These are phyloP conservation scores for Tor tambroides DNA, from an alignment of 2,113 vertebrate species.

Conservation along the genomic window DNA sequence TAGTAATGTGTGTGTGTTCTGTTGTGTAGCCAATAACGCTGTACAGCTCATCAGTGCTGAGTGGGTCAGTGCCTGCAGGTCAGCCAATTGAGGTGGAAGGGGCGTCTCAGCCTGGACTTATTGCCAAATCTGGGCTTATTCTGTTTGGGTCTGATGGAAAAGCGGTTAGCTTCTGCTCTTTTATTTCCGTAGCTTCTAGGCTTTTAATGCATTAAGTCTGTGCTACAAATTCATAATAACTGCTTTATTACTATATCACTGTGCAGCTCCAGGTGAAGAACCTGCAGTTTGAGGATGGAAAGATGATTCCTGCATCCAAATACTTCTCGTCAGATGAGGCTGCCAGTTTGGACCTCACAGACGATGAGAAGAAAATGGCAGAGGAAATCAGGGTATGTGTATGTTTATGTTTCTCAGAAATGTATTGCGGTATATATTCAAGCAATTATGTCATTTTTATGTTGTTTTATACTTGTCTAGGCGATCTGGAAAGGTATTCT, in stretches of 20 bases:
- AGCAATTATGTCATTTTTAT: neutral
- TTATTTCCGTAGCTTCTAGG: conserved; percentile 61
- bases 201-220: conserved; percentile 5
- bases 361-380: conserved; percentile 77
- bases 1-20: conserved; percentile 22
- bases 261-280: conserved; percentile 83
- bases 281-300: conserved; percentile 85
- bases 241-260: neutral
- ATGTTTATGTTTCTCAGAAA: neutral
- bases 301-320: conserved; percentile 83
- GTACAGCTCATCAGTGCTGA: conserved; percentile 79
- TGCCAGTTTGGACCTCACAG: conserved; percentile 76
- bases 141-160: conserved; percentile 83
- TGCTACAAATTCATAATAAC: neutral
- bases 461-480: conserved; percentile 63
- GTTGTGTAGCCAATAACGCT: conserved; percentile 80
- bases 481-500: conserved; percentile 84
- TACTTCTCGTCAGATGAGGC: conserved; percentile 77
- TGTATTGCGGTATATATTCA: neutral
- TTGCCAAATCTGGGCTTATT: conserved; percentile 80
- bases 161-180: conserved; percentile 74
- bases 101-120: conserved; percentile 75
- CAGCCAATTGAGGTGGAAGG: conserved; percentile 78
- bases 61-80: conserved; percentile 66
- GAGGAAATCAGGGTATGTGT: conserved; percentile 78